These are phyloP conservation scores for Bradypodion pumilum DNA, from an alignment of 2,797 vertebrate genomes.

Conservation along the genomic window DNA sequence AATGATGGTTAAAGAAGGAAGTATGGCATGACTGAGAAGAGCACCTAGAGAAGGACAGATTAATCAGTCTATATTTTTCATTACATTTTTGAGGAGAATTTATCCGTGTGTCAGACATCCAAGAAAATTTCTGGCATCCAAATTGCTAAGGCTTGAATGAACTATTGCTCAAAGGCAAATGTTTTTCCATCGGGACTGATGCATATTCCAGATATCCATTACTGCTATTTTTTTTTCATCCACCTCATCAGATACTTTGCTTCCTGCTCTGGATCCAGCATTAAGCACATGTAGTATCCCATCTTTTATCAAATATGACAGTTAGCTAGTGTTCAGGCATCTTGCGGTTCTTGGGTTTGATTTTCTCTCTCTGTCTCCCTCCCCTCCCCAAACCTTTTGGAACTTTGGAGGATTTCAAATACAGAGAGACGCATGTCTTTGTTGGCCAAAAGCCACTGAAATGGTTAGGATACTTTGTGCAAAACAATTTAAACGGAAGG, in stretches of 20 bases:
- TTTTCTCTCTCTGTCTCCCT: fast-evolving
- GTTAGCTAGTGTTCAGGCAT: slow-evolving; percentile 33
- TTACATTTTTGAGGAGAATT: slow-evolving; percentile 49
- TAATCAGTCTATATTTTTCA: slow-evolving; percentile 52
- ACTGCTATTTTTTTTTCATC: slow-evolving; percentile 58
- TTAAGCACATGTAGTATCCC: slow-evolving; percentile 47
- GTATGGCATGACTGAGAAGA: slow-evolving; percentile 38
- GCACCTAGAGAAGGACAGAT: slow-evolving; percentile 43
- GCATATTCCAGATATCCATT: slow-evolving; percentile 62
- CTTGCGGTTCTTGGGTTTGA: neutral
- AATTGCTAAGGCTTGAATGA: slow-evolving; percentile 50
- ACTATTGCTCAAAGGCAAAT: slow-evolving; percentile 50
- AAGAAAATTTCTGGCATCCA: slow-evolving; percentile 48
- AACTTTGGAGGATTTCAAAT: slow-evolving; percentile 42
- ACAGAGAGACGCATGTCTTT: slow-evolving; percentile 41
- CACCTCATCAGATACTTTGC: slow-evolving; percentile 48
- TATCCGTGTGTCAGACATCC: slow-evolving; percentile 36
- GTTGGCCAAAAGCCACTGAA: slow-evolving; percentile 21
- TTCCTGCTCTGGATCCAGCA: slow-evolving; percentile 60
- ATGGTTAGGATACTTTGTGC: slow-evolving; percentile 12
- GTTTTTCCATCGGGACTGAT: slow-evolving; percentile 55
- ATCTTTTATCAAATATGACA: slow-evolving; percentile 61
- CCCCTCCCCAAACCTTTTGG: slow-evolving; percentile 36
- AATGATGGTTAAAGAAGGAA: slow-evolving; percentile 35
- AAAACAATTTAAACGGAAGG: slow-evolving; percentile 43